These are phyloP conservation scores for Trididemnum clinides DNA, from an alignment of 23 tunicate species.

Conservation along the genomic window DNA sequence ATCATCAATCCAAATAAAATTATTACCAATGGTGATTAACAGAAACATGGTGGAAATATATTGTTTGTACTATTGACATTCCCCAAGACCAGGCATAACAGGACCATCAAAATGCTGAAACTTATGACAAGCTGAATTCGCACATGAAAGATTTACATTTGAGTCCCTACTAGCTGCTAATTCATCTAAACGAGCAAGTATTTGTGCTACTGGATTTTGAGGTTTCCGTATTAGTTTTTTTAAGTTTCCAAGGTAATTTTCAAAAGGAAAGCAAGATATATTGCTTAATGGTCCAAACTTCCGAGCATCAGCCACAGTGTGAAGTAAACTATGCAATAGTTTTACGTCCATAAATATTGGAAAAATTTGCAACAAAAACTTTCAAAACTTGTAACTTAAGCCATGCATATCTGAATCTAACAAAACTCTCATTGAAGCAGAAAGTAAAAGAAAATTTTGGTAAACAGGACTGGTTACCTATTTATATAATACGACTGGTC, in stretches of 20 bases:
- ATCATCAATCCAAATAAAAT: background rate
- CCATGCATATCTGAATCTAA: background rate
- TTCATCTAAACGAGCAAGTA: conserved; percentile 9
- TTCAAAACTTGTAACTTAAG: background rate
- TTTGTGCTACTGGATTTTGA: conserved; percentile 24
- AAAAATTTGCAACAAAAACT: conserved; percentile 2
- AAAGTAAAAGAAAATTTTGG: conserved; percentile 15
- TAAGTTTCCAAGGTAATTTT: conserved; percentile 29
- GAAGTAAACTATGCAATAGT: conserved; percentile 17
- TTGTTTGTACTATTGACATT: background rate
- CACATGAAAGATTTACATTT: too few species aligned
- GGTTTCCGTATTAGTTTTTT: conserved; percentile 16
- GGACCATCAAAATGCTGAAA: conserved; percentile 21
- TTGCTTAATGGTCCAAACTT: conserved; percentile 31
- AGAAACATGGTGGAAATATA: background rate
- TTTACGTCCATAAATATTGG: conserved; percentile 8
- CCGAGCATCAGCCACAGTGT: conserved; percentile 18
- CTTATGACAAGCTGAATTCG: background rate
- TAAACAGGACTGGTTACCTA: background rate
- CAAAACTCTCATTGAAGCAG: background rate
- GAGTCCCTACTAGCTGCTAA: too few species aligned
- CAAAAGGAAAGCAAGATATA: conserved; percentile 44
- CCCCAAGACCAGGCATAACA: background rate
- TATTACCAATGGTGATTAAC: background rate
- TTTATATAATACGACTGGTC: background rate